Conservation (phyloP, 2,797 vertebrate genomes). For the Chiloscyllium punctatum region DNA sequence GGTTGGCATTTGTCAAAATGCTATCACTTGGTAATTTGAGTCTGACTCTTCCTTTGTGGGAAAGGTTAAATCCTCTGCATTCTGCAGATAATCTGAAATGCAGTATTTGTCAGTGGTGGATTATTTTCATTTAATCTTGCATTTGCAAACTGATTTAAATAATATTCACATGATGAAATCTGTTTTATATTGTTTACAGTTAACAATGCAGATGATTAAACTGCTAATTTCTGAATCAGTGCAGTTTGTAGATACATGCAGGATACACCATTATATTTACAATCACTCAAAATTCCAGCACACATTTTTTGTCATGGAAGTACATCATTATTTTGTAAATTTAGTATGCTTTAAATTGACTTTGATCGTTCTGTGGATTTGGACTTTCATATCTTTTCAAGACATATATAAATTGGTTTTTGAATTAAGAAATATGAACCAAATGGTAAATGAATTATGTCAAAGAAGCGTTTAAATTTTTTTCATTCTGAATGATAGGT, state of each 20-base stretch:
- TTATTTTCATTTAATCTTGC: background rate
- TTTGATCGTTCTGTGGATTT: background rate
- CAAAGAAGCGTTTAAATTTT: background rate
- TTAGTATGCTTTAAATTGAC: background rate
- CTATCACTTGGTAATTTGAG: background rate
- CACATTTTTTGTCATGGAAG: background rate
- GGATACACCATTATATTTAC: background rate
- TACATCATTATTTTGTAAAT: background rate
- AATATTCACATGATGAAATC: background rate
- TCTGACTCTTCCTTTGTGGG: background rate
- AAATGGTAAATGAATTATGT: background rate
- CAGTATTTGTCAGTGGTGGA: background rate
- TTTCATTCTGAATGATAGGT: background rate
- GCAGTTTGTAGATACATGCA: background rate
- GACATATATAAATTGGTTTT: background rate
- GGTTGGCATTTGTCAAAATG: background rate
- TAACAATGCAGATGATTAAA: background rate
- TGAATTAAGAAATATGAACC: slow-evolving; percentile 1
- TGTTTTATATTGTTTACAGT: background rate
- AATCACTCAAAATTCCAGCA: background rate
- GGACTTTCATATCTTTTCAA: background rate
- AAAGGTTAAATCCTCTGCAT: background rate
- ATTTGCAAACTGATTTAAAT: slow-evolving; percentile 14
- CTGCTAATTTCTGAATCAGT: background rate
- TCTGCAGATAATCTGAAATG: background rate